Percentiles rank a stretch among this genome's conserved stretches.
Conservation (phyloP, 2,888 invertebrate species). For the Mesorhabditis belari region DNA sequence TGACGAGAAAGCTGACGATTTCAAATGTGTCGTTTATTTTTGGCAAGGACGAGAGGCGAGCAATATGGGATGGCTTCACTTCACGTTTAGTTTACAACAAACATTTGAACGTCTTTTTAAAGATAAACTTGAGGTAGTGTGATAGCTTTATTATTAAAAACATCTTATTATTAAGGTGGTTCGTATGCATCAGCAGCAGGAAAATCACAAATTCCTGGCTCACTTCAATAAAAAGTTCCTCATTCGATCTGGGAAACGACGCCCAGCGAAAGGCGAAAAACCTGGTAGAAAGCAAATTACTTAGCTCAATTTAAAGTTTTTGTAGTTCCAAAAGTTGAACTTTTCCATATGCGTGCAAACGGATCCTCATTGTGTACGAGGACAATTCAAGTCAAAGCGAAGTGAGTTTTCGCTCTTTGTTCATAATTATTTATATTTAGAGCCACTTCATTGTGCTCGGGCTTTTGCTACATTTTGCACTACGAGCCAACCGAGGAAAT, state of each 20-base stretch:
- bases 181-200: slow-evolving; percentile 93
- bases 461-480: slow-evolving; percentile 75
- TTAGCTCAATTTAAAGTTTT: too few species aligned
- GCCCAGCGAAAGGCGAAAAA: not conserved
- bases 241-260: slow-evolving; percentile 70
- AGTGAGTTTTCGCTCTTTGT: slow-evolving; percentile 9
- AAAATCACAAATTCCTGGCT: slow-evolving; percentile 93
- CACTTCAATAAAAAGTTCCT: slow-evolving; percentile 91
- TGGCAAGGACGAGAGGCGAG: slow-evolving; percentile 94
- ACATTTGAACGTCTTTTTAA: slow-evolving; percentile 76
- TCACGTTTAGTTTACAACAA: slow-evolving; percentile 74
- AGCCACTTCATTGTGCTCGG: slow-evolving; percentile 78
- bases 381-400: slow-evolving; percentile 61
- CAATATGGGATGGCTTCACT: slow-evolving; percentile 99
- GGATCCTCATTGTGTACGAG: slow-evolving; percentile 76
- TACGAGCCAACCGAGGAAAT: slow-evolving; percentile 37
- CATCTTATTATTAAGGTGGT: slow-evolving; percentile 60
- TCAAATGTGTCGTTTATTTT: slow-evolving; percentile 96
- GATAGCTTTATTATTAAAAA: not conserved
- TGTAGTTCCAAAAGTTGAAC: slow-evolving; percentile 68
- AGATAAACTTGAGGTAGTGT: slow-evolving; percentile 73
- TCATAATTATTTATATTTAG: slow-evolving; percentile 59
- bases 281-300: too few species aligned
- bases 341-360: slow-evolving; percentile 90
- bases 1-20: slow-evolving; percentile 53